Base-by-base conservation (phyloP, 2,113 vertebrate genomes). In the Triplophysa rosa region DNA sequence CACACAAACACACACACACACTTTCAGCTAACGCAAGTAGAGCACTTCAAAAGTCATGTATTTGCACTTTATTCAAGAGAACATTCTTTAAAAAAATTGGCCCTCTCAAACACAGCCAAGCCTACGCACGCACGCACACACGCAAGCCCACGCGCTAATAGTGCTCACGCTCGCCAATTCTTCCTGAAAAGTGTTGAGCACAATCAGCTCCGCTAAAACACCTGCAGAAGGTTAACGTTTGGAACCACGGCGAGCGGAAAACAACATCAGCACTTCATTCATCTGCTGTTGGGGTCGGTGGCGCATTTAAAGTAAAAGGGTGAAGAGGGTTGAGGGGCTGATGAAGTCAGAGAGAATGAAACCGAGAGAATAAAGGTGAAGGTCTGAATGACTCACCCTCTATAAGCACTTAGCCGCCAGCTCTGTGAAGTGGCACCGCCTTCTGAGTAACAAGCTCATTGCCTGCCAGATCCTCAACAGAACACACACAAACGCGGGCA, bases 401-500 rank as follows among this genome's bases (percentile, higher is more conserved):
- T 70, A 64, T 52, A 76, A 84, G 68, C 81, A 84, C 85, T 82
- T 84, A 78, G 84, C 87, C 76, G 82, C 79, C 82, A 84, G 84
- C 84, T 81, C 80, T 66, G 82, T 78, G 75, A 86, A 86, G 82
- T 83, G 85, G 67, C 80, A 82, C 83, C 83, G 84, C 84, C 84
- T 87, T 85, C 84, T 86, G 83, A 74, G 71, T 86, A 82, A 87
- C 72, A 70, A 84, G 84, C 82, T 82, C 77, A 79, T 77, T 84
- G 79, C 80, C 40, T 59, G 33, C 33, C 33, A 56, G 61, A 77
- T 79, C 71, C 80, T 71, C 79, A 78, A 63, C 74, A 83, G 67
- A 77, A 68, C 54, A 70, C 68, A 54, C 45, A 70, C 12, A 70
- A 8, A 21, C 33, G 40, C 4, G 2, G 2, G 10, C 67, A 58